These are phyloP conservation scores for Magallana ariakensis DNA, from an alignment of 1,140 invertebrate genomes.

Conservation along the genomic window DNA sequence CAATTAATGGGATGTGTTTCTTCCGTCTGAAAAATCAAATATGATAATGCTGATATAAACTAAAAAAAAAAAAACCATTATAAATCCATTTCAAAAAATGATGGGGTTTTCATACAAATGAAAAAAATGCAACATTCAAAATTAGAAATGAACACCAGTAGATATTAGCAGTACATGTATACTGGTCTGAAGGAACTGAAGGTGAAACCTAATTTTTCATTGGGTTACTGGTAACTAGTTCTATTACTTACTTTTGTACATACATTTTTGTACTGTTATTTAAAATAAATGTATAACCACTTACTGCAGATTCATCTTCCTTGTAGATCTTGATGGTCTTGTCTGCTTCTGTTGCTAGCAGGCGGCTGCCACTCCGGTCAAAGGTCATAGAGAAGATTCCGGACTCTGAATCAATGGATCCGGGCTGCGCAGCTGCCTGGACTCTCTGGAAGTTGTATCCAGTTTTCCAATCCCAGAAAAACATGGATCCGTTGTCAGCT, in stretches of 20 bases:
- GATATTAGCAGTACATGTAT: too few relatives aligned
- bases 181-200: too few relatives aligned
- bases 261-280: too few relatives aligned
- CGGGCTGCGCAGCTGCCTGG: conserved; percentile 96
- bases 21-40: conserved; percentile 86
- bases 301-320: conserved; percentile 95
- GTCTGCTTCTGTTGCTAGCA: conserved; percentile 98
- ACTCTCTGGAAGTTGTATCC: conserved; percentile 98
- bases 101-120: not conserved
- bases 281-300: conserved; percentile 56
- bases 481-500: conserved; percentile 97
- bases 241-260: too few relatives aligned
- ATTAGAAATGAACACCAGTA: too few relatives aligned
- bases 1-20: conserved; percentile 98
- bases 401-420: conserved; percentile 99
- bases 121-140: not conserved
- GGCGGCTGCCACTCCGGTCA: conserved; percentile 94
- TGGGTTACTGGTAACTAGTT: too few relatives aligned
- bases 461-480: conserved; percentile 99
- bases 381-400: conserved; percentile 97
- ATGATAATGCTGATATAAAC: not conserved
- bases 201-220: too few relatives aligned
- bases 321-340: conserved; percentile 99
- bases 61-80: not conserved
- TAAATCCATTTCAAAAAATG: not conserved